Base-by-base conservation (phyloP, 2,797 vertebrate species). In the Artibeus jamaicensis region DNA sequence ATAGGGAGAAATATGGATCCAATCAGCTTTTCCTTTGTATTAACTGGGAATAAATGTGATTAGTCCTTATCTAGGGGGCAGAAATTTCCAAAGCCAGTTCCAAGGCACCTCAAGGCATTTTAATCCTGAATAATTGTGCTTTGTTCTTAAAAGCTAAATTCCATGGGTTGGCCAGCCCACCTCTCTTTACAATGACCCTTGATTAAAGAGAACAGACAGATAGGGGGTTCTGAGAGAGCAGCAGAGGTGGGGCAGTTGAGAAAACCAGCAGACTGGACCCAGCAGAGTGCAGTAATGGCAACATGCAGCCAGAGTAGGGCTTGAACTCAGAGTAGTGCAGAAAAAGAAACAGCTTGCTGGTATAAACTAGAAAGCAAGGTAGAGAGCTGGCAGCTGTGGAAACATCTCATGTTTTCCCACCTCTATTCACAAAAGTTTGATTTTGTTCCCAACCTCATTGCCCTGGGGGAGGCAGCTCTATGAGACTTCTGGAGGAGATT, bases 101-200 rank as follows among this genome's bases (percentile, higher is more conserved):
- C 97, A 96, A 98, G 97, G 97, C 97, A 97, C 95, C 96, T 74
- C 96, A 73, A 95, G 95, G 97, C 95, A 87, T 93, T 96, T 96
- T 96, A 95, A 86, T 97, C 97, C 97, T 97, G 96, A 97, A 96
- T 88, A 89, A 76, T 62, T 97, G 97, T 97, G 91, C 97, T 97
- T 95, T 90, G 65, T 86, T 97, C 96, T 76, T 71, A 55, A 26
- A 88, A 96, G 83, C 93, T 85, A 85, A 87, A 86, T 78, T 77
- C 76, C 92, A 24, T 14, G 44, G 55, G 50, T 83, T 50, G 86
- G 88, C 91, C 95, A 89, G 91, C 62, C 89, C 68, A 10, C 85
- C 48, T 93, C 88, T 95, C 91, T 93, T 53, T 93, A 78, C 73
- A 22, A 34, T 24, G 95, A 87, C 73, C 79, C 89, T 95, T 93